phyloP scores from a whole-genome alignment of 92 coral and sea anemone genomes.

The Bergia puertoricense region DNA sequence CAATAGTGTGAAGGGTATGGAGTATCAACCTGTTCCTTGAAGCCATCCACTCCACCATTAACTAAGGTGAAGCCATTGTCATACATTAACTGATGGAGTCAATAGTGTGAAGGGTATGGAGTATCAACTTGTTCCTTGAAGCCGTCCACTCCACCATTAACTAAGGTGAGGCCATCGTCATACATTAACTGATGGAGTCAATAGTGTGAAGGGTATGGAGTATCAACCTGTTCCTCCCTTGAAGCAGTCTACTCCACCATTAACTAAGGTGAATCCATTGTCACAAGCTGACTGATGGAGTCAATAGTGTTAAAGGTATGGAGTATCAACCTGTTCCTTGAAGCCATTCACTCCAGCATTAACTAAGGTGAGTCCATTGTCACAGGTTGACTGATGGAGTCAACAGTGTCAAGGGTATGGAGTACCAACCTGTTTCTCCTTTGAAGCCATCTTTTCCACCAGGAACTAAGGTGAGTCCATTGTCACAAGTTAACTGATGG shows the following conservation, averaged over 20 bases:
- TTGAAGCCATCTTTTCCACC: conserved; percentile 63
- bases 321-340: conserved; percentile 73
- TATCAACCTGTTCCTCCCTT: conserved; percentile 47
- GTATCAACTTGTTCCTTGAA: conserved; percentile 71
- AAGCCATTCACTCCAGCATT: conserved; percentile 68
- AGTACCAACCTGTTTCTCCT: conserved; percentile 70
- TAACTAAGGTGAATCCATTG: too few relatives aligned
- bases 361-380: conserved; percentile 68
- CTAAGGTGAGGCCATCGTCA: conserved; percentile 65
- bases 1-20: conserved; percentile 83
- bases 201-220: not conserved
- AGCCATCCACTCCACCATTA: too few relatives aligned
- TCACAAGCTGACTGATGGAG: conserved; percentile 69
- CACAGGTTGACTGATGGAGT: conserved; percentile 79
- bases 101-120: conserved; percentile 39
- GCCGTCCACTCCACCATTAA: conserved; percentile 70
- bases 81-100: conserved; percentile 72
- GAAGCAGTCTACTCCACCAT: too few relatives aligned
- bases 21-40: conserved; percentile 73
- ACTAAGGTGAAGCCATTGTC: too few relatives aligned
- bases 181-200: conserved; percentile 73
- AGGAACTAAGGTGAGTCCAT: conserved; percentile 77
- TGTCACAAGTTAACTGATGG: not conserved
- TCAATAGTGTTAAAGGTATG: conserved; percentile 44
- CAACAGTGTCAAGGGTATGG: conserved; percentile 53